Evolutionary conservation across 1,140 invertebrate species (phyloP), one percentile per base, ranked within the genome.

Genomic region (Megalopta genalis): DNA sequence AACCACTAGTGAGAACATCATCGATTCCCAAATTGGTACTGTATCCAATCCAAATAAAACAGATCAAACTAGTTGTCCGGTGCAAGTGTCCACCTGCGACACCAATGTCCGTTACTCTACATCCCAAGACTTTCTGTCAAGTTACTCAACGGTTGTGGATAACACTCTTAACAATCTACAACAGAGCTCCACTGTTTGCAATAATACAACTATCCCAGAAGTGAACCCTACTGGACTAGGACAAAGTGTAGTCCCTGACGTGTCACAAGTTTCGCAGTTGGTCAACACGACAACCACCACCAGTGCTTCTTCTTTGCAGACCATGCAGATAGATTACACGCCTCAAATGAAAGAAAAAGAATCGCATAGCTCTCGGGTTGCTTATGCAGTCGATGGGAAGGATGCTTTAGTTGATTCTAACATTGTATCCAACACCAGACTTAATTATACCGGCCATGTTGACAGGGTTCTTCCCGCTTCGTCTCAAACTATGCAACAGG

Each of bases 111-210:
- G 72, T 8, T 90, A 88, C 18, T 84, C 86, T 14, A 66, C 69
- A 0, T 49, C 85, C 21, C 84, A 87, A 3, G 86, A 87, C 18
- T 90, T 88, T 42, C 18, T 89, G 10, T 86, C 89, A 9, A 87
- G 46, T 42, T 90, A 90, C 23, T 77, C 88, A 1, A 86, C 77
- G 0, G 71, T 85, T 9, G 64, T 80, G 0, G 59, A 71, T 5
- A 85, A 82, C 6, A 65, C 63, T 71, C 46, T 82, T 0, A 54
- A 63, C 7, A 52, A 27, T n/a, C 0, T 80, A 54, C 84, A 86
- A 54, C 74, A 85, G 42, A 77, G 32, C 66, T 59, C 75, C 21
- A 63, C 80, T 2, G n/a, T 39, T n/a, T 85, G 73, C 9, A 85
- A n/a, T n/a, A 74, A 60, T 23, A 37, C 68, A n/a, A 62, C 84